Conservation (phyloP, 2,797 vertebrate species). For the Microctenopoma lineatum region DNA sequence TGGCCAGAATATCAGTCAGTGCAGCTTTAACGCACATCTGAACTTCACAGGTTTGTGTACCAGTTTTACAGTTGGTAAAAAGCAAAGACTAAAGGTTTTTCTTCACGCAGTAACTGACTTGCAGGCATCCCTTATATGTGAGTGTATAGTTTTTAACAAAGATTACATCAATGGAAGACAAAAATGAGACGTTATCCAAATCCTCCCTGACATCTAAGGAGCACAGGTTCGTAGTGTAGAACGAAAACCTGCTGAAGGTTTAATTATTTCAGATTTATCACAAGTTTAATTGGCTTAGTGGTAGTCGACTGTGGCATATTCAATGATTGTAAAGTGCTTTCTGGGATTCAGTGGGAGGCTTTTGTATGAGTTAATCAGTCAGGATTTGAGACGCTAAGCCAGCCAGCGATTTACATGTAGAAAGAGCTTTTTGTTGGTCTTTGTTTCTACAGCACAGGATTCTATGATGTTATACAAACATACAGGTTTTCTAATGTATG, state of each 20-base stretch:
- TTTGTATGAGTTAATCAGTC: conserved; percentile 29
- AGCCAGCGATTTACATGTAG: not conserved
- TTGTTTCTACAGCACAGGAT: conserved; percentile 1
- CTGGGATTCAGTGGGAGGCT: not conserved
- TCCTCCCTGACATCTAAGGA: accelerated
- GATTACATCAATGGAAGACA: too few species aligned
- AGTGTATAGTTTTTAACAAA: too few species aligned
- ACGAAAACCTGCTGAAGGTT: not conserved
- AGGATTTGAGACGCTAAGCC: not conserved
- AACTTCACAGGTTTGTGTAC: too few species aligned
- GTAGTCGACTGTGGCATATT: conserved; percentile 1
- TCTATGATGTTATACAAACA: not conserved
- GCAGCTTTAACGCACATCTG: too few species aligned
- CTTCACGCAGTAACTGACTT: not conserved
- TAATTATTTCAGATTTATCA: conserved; percentile 30
- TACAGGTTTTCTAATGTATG: not conserved
- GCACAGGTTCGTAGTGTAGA: not conserved
- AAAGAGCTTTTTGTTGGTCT: not conserved
- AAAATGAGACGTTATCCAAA: not conserved
- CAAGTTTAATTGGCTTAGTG: not conserved
- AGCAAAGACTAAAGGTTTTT: not conserved
- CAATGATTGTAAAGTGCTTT: conserved; percentile 6
- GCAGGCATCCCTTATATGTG: too few species aligned
- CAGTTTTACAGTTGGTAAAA: too few species aligned
- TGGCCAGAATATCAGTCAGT: too few species aligned